Evolutionary conservation across 2,113 vertebrate genomes (phyloP).

Genomic region (Bubo scandiacus): DNA sequence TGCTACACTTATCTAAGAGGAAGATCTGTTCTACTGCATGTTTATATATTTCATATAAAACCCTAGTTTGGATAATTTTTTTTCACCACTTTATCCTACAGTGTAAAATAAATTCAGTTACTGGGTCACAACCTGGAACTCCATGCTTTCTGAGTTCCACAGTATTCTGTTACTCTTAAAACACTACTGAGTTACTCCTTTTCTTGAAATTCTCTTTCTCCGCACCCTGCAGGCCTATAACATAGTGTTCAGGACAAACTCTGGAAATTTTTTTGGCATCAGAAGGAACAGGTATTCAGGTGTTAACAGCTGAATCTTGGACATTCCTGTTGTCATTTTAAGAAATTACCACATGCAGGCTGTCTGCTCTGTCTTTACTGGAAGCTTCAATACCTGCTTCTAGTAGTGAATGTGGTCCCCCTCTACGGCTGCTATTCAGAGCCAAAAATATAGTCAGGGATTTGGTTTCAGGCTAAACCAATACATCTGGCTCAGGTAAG

Average conservation of each 20-base stretch:
- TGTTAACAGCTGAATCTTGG: background rate
- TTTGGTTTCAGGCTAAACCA: background rate
- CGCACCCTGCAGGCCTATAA: background rate
- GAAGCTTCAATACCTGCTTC: background rate
- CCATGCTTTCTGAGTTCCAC: background rate
- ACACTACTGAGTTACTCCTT: background rate
- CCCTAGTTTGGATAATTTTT: background rate
- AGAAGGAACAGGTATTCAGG: background rate
- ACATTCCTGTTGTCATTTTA: background rate
- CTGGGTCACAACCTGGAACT: background rate
- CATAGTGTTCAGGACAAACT: background rate
- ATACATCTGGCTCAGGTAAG: background rate
- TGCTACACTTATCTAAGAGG: background rate
- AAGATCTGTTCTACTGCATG: background rate
- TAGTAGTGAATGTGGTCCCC: background rate
- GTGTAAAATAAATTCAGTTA: background rate
- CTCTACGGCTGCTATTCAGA: background rate
- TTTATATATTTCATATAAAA: background rate
- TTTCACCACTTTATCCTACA: background rate
- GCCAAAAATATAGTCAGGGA: background rate
- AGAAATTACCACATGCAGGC: background rate
- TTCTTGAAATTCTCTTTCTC: background rate
- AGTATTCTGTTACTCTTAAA: background rate
- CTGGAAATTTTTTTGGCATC: background rate
- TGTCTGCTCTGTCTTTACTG: background rate